These are phyloP conservation scores for Stigmatopora argus DNA, from an alignment of 2,113 vertebrate species.

Conservation along the genomic window DNA sequence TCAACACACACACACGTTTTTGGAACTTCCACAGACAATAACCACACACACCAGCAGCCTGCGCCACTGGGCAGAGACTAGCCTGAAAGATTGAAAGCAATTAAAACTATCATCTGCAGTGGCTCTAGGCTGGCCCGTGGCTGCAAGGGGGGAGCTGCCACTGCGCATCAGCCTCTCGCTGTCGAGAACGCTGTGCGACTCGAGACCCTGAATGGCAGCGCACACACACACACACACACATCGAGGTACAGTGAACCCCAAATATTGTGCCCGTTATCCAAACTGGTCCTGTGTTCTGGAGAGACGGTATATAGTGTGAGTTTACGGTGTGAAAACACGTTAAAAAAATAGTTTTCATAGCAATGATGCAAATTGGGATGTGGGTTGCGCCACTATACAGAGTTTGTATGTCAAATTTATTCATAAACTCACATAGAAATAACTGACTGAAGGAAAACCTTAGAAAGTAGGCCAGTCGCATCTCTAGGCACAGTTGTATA, in stretches of 20 bases:
- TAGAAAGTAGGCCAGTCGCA: too few species aligned
- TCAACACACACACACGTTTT: slow-evolving; percentile 51
- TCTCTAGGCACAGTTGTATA: too few species aligned
- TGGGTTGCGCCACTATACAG: too few species aligned
- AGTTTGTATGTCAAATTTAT: too few species aligned
- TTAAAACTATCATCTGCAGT: slow-evolving; percentile 85
- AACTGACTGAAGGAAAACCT: too few species aligned
- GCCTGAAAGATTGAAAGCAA: slow-evolving; percentile 84
- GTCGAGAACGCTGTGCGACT: slow-evolving; percentile 61
- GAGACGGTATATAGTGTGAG: too few species aligned
- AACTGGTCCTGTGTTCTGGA: too few species aligned
- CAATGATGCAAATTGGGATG: too few species aligned
- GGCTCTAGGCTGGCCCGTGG: slow-evolving; percentile 77
- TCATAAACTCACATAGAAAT: too few species aligned
- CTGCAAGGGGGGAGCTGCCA: slow-evolving; percentile 76
- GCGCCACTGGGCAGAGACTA: slow-evolving; percentile 76
- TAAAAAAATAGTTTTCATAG: too few species aligned
- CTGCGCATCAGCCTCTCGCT: slow-evolving; percentile 72
- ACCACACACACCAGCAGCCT: slow-evolving; percentile 53
- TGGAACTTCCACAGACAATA: slow-evolving; percentile 42
- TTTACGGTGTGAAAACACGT: too few species aligned
- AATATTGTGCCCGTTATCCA: neutral
- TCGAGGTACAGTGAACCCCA: neutral
- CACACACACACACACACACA: slow-evolving; percentile 44
- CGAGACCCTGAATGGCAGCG: slow-evolving; percentile 54